phyloP scores from a whole-genome alignment of 1,140 invertebrate species.

The Drosophila triauraria region DNA sequence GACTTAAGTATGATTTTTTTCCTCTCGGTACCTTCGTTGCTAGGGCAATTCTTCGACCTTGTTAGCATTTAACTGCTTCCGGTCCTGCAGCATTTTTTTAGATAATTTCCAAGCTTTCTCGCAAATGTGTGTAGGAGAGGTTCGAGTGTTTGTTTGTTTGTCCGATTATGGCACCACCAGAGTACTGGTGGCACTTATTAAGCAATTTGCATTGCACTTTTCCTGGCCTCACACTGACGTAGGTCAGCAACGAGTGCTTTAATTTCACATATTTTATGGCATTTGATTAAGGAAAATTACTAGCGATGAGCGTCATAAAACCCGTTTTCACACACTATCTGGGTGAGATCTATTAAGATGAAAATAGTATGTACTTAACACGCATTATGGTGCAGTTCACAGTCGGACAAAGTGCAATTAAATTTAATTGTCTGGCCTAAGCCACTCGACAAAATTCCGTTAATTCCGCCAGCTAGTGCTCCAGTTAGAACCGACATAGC shows the following conservation, averaged over 20 bases:
- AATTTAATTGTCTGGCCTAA: constrained; percentile 55
- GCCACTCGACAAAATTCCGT: neutral
- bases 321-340: constrained; percentile 67
- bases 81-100: constrained; percentile 17
- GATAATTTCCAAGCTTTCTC: constrained; percentile 19
- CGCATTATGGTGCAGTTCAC: constrained; percentile 45
- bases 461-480: constrained; percentile 35
- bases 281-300: constrained; percentile 76
- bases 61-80: constrained; percentile 45
- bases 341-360: constrained; percentile 57
- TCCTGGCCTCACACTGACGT: constrained; percentile 44
- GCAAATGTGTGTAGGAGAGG: constrained; percentile 7
- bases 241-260: constrained; percentile 58
- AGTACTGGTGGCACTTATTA: constrained; percentile 7
- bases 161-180: constrained; percentile 15
- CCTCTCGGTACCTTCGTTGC: neutral
- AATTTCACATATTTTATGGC: constrained; percentile 62
- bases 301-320: constrained; percentile 53
- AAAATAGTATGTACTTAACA: constrained; percentile 65
- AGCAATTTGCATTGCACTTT: constrained; percentile 29
- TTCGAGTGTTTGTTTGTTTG: constrained; percentile 16
- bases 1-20: no score
- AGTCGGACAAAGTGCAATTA: constrained; percentile 55
- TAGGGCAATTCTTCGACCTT: constrained; percentile 8
- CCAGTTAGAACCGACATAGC: constrained; percentile 27